Base-by-base conservation (phyloP, 2,888 invertebrate species). In the Germaria angustata region DNA sequence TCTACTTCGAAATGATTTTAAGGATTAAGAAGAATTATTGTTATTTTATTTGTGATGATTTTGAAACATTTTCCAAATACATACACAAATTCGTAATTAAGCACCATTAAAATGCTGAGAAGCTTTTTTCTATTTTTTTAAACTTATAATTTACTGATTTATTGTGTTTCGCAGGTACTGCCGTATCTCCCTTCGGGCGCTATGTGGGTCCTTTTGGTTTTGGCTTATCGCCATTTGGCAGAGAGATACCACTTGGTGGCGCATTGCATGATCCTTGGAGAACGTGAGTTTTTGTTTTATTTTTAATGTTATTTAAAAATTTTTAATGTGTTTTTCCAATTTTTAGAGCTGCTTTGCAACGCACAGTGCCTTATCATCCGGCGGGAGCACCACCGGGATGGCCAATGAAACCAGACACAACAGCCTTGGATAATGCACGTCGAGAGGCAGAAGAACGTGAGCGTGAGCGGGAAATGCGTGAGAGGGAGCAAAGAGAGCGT, bases 101-200 rank as follows among this genome's bases (percentile, higher is more conserved):
- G n/a, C n/a, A n/a, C n/a, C n/a, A n/a, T n/a, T n/a, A n/a, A n/a
- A n/a, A n/a, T n/a, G n/a, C n/a, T n/a, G n/a, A n/a, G n/a, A n/a
- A n/a, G n/a, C n/a, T n/a, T n/a, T n/a, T n/a, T n/a, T n/a, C 3
- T 39, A 39, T 39, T 39, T 13, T 2, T 39, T 11, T 39, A 13
- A 3, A 24, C n/a, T n/a, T 13, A 24, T 13, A 24, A 4, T 4
- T 24, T 4, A n/a, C 13, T 44, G 1, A 28, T n/a, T 17, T 20
- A n/a, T 59, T 24, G 9, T 22, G 17, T 22, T 81, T 78, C 34
- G 7, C 89, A 92, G 93, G 93, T 86, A 92, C 94, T 88, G 94
- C 95, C 85, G 94, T 96, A 88, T 95, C 96, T 78, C 96, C 96
- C 65, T 97, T 96, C 91, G 95, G 94, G 73, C 93, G 96, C 86